Evolutionary conservation across 2,113 vertebrate genomes (phyloP), one percentile per base, ranked within the genome.

Genomic region (Herpailurus yagouaroundi): DNA sequence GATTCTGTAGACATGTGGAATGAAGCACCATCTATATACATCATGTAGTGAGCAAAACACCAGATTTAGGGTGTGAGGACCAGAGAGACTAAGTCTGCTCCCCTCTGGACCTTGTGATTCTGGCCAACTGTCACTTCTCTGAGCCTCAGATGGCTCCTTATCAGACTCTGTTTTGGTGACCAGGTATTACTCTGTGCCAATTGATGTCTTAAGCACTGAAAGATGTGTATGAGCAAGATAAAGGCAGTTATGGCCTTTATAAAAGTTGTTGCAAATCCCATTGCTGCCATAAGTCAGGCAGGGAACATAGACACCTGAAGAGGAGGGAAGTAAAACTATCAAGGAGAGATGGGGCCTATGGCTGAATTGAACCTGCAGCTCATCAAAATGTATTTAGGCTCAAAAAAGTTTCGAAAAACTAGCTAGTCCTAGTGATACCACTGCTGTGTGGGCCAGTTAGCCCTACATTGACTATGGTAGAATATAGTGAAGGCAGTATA

Each of bases 401-500:
- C 9, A 79, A 79, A 79, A 77, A 73, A 83, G 10, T 21, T 36
- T 36, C 19, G 52, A 79, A 89, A 80, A 19, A 8, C 14, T 69
- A 25, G 31, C 48, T n/a, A 31, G 33, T 77, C 27, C 14, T 93
- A n/a, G 33, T 18, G 19, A 41, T 73, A 64, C 10, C 4, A 23
- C 36, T 68, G 31, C 18, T 45, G 15, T 52, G 4, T 6, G 60
- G 69, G 8, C 14, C 57, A 16, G 27, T 66, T 69, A 89, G 73
- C 29, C 18, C n/a, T 31, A 36, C 23, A 31, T 48, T 48, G 64
- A 55, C 21, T 55, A 0, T 25, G 16, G 50, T 3, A 6, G 73
- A 27, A 73, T 9, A 71, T 2, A 29, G 7, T 3, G 4, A 38
- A 63, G 81, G n/a, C 0, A 0, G 4, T 77, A 7, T 5, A 33